These are phyloP conservation scores for Helobdella robusta DNA, from an alignment of 2,888 invertebrate species.

Conservation along the genomic window DNA sequence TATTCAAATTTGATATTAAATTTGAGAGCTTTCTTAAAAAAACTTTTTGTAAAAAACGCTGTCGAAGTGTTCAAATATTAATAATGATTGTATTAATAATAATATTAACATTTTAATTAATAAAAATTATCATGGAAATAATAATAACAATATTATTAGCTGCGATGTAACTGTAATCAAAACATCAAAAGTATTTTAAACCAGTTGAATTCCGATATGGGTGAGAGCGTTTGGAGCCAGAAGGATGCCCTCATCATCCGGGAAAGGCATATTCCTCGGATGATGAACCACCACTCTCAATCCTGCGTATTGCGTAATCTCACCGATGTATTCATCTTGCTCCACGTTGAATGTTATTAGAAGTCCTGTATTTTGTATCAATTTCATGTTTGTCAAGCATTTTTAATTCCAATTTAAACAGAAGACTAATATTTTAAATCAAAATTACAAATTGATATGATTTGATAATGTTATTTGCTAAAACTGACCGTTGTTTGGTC, in stretches of 20 bases:
- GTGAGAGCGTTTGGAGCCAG: constrained; percentile 19
- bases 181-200: too few relatives aligned
- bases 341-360: constrained; percentile 31
- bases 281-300: constrained; percentile 32
- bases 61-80: too few relatives aligned
- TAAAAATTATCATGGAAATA: too few relatives aligned
- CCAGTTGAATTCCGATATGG: constrained; percentile 18
- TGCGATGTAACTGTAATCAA: too few relatives aligned
- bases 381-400: neutral
- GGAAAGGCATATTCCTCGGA: constrained; percentile 31
- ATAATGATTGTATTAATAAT: too few relatives aligned
- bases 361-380: constrained; percentile 24
- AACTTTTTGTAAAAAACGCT: too few relatives aligned
- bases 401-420: neutral
- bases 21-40: too few relatives aligned
- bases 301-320: constrained; percentile 31
- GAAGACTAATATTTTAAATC: neutral
- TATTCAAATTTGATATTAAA: too few relatives aligned
- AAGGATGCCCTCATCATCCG: constrained; percentile 33
- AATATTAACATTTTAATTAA: too few relatives aligned
- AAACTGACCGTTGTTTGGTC: constrained; percentile 26
- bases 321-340: constrained; percentile 32
- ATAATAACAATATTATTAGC: too few relatives aligned
- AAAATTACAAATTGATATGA: neutral
- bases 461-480: too few relatives aligned